Conservation (phyloP, 2,888 invertebrate genomes). For the Drosophila siamana region DNA sequence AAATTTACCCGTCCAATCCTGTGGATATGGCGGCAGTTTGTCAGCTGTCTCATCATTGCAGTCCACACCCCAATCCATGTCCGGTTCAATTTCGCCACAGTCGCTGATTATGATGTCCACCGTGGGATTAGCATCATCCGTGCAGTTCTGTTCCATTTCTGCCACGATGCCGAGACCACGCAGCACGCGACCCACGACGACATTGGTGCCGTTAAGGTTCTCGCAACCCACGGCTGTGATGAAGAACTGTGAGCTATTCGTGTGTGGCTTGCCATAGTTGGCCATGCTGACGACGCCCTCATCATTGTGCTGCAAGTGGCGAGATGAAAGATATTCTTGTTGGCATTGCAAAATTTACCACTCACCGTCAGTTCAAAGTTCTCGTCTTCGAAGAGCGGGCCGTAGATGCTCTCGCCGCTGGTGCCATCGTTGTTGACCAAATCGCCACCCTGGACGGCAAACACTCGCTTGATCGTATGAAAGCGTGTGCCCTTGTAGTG, state of each 20-base stretch:
- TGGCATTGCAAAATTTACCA: constrained; percentile 1
- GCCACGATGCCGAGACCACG: constrained; percentile 90
- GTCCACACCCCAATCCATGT: constrained; percentile 88
- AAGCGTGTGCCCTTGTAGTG: constrained; percentile 94
- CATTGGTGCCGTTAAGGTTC: constrained; percentile 92
- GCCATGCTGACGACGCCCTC: constrained; percentile 92
- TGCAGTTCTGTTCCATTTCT: constrained; percentile 89
- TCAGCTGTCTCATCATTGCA: constrained; percentile 91
- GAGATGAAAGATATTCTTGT: neutral
- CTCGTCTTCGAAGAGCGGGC: constrained; percentile 95
- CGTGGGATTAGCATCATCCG: constrained; percentile 87
- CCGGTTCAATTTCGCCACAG: constrained; percentile 90
- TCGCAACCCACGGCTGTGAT: constrained; percentile 91
- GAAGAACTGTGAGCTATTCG: constrained; percentile 98
- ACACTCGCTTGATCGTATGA: constrained; percentile 93
- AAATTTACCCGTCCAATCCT: constrained; percentile 88
- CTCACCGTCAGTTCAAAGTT: constrained; percentile 89
- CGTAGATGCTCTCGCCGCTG: constrained; percentile 97
- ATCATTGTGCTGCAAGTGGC: constrained; percentile 86
- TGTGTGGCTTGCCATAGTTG: constrained; percentile 91
- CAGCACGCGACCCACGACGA: constrained; percentile 92
- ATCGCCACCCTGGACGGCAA: constrained; percentile 95
- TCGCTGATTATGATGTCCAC: constrained; percentile 89
- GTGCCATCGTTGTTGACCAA: constrained; percentile 92
- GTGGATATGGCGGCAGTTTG: constrained; percentile 91